These are phyloP conservation scores for Tipula lateralis DNA, from an alignment of 2,888 invertebrate species.

Conservation along the genomic window DNA sequence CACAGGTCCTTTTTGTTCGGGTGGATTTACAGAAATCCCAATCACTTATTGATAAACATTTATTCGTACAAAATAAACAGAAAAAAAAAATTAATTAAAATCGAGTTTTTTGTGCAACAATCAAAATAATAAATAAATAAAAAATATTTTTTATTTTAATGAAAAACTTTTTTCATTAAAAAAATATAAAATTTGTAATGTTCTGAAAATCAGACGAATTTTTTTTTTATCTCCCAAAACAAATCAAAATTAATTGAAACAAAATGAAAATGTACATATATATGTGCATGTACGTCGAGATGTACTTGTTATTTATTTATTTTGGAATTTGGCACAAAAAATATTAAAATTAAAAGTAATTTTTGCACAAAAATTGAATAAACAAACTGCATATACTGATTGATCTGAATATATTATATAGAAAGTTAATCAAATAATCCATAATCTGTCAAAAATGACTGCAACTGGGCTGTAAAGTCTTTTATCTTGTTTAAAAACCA, in stretches of 20 bases:
- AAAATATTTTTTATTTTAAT: neutral
- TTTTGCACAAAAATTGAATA: neutral
- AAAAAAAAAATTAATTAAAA: neutral
- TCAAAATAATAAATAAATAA: neutral
- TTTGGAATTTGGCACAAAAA: neutral
- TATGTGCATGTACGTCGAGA: neutral
- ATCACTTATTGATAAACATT: neutral
- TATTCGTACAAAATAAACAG: neutral
- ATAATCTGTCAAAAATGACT: no score
- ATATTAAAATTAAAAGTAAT: neutral
- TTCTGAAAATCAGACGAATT: neutral
- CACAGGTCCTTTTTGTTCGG: neutral
- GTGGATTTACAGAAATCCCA: neutral
- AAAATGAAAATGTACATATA: neutral
- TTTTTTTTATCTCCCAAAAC: neutral
- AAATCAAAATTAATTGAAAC: constrained; percentile 11
- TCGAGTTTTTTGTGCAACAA: neutral
- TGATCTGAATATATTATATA: neutral
- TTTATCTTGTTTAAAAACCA: no score
- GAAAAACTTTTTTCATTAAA: constrained; percentile 14
- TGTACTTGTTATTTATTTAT: neutral
- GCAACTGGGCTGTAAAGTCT: no score
- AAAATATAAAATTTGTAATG: neutral
- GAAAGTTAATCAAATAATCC: neutral
- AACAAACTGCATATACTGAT: neutral